Percentiles rank a stretch among this genome's conserved stretches.
Conservation (phyloP, 2,113 vertebrate genomes). For the Pedetes capensis region DNA sequence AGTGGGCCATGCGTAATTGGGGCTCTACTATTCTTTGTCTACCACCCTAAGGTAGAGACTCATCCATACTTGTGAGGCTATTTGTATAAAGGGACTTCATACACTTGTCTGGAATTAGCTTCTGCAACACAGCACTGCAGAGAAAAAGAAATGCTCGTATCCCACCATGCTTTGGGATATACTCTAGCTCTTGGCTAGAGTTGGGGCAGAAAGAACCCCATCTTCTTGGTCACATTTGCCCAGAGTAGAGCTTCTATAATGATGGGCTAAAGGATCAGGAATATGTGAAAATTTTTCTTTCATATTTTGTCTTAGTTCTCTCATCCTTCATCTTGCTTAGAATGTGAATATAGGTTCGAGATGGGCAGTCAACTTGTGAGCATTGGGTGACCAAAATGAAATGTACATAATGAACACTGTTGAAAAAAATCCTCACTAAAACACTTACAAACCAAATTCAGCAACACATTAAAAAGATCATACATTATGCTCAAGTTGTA, state of each 20-base stretch:
- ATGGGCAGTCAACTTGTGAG: neutral
- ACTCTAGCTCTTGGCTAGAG: neutral
- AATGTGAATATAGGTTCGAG: neutral
- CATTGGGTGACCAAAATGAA: neutral
- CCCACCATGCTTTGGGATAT: neutral
- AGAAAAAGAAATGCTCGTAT: neutral
- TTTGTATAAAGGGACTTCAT: neutral
- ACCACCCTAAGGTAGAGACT: neutral
- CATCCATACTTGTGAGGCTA: neutral
- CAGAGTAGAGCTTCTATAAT: neutral
- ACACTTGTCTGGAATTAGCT: neutral
- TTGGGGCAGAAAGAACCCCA: rapidly evolving
- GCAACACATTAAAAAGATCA: no score
- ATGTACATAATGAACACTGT: no score
- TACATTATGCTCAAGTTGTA: no score
- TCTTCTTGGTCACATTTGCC: neutral
- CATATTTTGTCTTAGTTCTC: neutral
- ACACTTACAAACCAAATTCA: no score
- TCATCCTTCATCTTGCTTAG: neutral
- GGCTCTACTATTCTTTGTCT: neutral
- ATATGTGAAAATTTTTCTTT: neutral
- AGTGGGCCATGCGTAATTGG: neutral
- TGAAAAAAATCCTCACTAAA: no score
- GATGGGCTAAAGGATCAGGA: neutral
- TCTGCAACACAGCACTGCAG: neutral